Evolutionary conservation across 2,797 vertebrate genomes (phyloP).

Genomic region (Malurus splendens): DNA sequence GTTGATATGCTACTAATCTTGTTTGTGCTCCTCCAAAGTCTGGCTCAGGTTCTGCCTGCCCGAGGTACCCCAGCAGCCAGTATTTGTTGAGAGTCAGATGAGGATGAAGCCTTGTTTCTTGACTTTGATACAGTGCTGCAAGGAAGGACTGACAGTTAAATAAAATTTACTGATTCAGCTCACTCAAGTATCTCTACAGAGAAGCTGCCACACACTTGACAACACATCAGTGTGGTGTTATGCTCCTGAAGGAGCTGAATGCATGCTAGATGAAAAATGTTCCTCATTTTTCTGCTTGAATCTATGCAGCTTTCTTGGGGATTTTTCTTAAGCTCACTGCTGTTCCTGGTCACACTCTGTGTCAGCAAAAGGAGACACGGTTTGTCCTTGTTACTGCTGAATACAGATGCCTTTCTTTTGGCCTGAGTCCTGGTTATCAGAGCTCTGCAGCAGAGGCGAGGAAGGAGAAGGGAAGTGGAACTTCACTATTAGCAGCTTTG

Average conservation of each 20-base stretch:
- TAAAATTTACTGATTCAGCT: slow-evolving; percentile 41
- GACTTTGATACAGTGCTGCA: neutral
- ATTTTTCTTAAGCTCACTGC: slow-evolving; percentile 10
- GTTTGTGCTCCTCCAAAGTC: neutral
- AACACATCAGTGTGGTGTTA: neutral
- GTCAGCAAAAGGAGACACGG: slow-evolving; percentile 13
- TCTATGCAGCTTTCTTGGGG: neutral
- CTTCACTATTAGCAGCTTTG: neutral
- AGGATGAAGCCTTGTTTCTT: neutral
- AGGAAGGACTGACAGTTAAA: slow-evolving; percentile 15
- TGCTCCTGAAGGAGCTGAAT: slow-evolving; percentile 11
- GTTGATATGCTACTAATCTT: neutral
- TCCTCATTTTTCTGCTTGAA: neutral
- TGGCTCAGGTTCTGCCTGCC: neutral
- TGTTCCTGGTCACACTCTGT: neutral
- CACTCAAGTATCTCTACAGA: neutral
- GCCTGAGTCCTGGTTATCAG: neutral
- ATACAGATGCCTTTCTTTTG: neutral
- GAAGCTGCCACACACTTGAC: neutral
- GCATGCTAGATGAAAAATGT: neutral
- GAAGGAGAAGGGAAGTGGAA: neutral
- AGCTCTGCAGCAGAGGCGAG: neutral
- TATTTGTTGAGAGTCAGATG: neutral
- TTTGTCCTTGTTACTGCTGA: neutral
- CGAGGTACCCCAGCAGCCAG: neutral